Evolutionary conservation across 2,113 vertebrate species (phyloP).

Genomic region (Hippocampus guttulatus): DNA sequence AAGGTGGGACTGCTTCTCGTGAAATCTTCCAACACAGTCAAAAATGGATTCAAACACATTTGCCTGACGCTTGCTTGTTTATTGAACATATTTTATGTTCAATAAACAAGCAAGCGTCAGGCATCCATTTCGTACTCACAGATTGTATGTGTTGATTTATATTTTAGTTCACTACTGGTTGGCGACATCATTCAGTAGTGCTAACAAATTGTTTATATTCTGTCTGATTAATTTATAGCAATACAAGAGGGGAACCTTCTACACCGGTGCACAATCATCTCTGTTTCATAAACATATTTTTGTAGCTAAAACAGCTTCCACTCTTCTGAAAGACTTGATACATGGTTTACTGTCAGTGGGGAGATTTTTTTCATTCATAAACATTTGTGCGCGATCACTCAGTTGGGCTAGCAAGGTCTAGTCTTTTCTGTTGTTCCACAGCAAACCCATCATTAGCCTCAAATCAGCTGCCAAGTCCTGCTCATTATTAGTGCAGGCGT

Average conservation of each 20-base stretch:
- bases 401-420: not conserved
- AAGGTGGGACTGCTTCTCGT: constrained; percentile 1
- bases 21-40: constrained; percentile 4
- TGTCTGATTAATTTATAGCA: not conserved
- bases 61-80: too few relatives aligned
- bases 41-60: not conserved
- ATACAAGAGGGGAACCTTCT: not conserved
- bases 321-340: not conserved
- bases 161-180: not conserved
- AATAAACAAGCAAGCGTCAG: not conserved
- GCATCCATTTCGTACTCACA: not conserved
- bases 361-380: not conserved
- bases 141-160: not conserved
- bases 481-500: too few relatives aligned
- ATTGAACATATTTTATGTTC: too few relatives aligned
- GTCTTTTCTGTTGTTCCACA: not conserved
- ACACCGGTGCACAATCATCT: not conserved
- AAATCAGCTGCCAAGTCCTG: too few relatives aligned
- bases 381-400: not conserved
- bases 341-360: not conserved
- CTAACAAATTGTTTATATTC: not conserved
- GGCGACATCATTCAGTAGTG: not conserved
- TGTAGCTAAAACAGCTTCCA: not conserved
- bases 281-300: not conserved
- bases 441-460: not conserved